Evolutionary conservation across 2,113 vertebrate genomes (phyloP), one percentile per base, ranked within the genome.

Genomic region (Kryptolebias marmoratus): DNA sequence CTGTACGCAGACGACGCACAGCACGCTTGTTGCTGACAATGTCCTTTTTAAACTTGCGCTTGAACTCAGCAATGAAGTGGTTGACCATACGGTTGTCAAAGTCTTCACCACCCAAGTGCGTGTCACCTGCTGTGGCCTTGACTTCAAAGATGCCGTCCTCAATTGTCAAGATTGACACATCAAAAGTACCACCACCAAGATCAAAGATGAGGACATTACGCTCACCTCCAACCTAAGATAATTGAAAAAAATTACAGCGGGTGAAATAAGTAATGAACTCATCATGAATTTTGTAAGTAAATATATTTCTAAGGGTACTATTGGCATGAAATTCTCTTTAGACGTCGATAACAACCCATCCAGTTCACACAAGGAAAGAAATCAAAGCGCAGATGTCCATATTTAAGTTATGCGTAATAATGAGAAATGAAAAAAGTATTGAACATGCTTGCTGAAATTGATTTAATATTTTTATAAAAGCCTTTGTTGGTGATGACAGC

Each of bases 91-190:
- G 93, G 80, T 95, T 97, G 87, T 97, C 96, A 66, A 97, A 96
- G 90, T 97, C 96, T 79, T 97, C 96, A 0, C 96, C 96, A 0
- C 95, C 96, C 77, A 97, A 89, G 74, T 97, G 96, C 3, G 95
- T 97, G 92, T 97, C 96, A 0, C 96, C 96, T 0, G 96, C 96
- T 0, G 96, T 97, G 30, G 96, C 80, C 84, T 97, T 97, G 31
- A 97, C 96, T 86, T 97, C 96, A 77, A 97, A 97, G 64, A 97
- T 96, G 6, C 96, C 96, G 45, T 97, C 96, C n/a, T 97, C 96
- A 49, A 97, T 97, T 22, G 96, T 97, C 77, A 97, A 89, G 67
- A 97, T 94, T 15, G 96, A 96, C 32, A 97, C 96, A 55, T 97
- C 96, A 42, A 97, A 97, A 5, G 96, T 97, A 47, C 96, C 96